Evolutionary conservation across 2,113 vertebrate species (phyloP).

Genomic region (Hydrochoerus hydrochaeris): DNA sequence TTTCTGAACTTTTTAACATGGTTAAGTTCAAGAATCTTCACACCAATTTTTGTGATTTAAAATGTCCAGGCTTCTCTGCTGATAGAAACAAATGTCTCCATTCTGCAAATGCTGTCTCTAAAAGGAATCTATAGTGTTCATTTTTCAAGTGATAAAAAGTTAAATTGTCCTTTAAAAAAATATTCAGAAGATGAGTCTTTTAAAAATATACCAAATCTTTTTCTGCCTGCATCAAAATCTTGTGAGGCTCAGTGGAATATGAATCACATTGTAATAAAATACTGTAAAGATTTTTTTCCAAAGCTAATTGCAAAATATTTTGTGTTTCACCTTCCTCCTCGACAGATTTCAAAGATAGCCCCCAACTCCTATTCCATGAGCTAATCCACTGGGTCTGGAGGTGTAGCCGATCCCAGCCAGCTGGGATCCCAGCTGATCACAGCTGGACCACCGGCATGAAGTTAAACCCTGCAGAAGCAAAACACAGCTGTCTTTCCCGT

Average conservation of each 20-base stretch:
- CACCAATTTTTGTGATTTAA: conserved; percentile 49
- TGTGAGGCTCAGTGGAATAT: conserved; percentile 60
- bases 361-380: conserved; percentile 59
- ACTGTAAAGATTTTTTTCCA: conserved; percentile 76
- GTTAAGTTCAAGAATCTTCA: conserved; percentile 14
- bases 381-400: conserved; percentile 76
- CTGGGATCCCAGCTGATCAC: fast-evolving
- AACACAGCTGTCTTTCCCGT: conserved; percentile 70
- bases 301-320: conserved; percentile 77
- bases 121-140: conserved; percentile 65
- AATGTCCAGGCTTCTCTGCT: background rate
- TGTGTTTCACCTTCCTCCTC: conserved; percentile 73
- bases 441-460: background rate
- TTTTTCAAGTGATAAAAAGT: conserved; percentile 70
- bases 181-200: conserved; percentile 75
- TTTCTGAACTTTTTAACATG: background rate
- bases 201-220: conserved; percentile 76
- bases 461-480: conserved; percentile 37
- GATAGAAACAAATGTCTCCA: conserved; percentile 56
- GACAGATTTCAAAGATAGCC: conserved; percentile 73
- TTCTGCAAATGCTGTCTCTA: conserved; percentile 45
- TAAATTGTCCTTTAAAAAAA: conserved; percentile 73
- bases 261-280: conserved; percentile 75
- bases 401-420: conserved; percentile 59
- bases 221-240: conserved; percentile 78